Evolutionary conservation across 1,140 invertebrate genomes (phyloP).

Genomic region (Anoplolepis gracilipes): DNA sequence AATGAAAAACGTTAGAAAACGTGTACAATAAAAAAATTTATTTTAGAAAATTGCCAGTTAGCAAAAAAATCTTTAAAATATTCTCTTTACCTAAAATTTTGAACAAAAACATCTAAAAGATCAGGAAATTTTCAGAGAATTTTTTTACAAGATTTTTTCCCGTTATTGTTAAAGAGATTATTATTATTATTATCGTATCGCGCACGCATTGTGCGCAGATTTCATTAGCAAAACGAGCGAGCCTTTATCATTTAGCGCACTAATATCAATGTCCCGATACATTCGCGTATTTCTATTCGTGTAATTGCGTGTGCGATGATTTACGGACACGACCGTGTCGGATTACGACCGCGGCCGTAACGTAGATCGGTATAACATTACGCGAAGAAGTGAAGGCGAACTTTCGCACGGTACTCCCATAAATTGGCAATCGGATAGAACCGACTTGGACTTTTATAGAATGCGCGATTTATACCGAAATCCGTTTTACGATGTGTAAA

Average conservation of each 20-base stretch:
- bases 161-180: background rate
- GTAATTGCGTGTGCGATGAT: conserved; percentile 36
- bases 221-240: background rate
- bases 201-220: background rate
- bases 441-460: conserved; percentile 1
- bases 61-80: too few species aligned
- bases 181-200: too few species aligned
- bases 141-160: too few species aligned
- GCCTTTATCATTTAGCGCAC: background rate
- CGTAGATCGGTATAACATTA: conserved; percentile 34
- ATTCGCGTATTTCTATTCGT: conserved; percentile 33
- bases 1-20: too few species aligned
- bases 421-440: conserved; percentile 27
- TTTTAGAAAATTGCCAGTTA: too few species aligned
- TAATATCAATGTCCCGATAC: background rate
- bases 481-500: conserved; percentile 6
- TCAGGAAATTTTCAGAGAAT: too few species aligned
- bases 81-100: too few species aligned
- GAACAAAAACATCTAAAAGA: too few species aligned
- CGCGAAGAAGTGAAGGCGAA: conserved; percentile 27
- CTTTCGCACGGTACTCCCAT: conserved; percentile 13
- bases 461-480: background rate
- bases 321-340: conserved; percentile 23
- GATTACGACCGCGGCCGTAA: conserved; percentile 27
- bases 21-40: too few species aligned